phyloP scores from a whole-genome alignment of 2,113 vertebrate genomes.

The Anarhynchus alexandrinus region DNA sequence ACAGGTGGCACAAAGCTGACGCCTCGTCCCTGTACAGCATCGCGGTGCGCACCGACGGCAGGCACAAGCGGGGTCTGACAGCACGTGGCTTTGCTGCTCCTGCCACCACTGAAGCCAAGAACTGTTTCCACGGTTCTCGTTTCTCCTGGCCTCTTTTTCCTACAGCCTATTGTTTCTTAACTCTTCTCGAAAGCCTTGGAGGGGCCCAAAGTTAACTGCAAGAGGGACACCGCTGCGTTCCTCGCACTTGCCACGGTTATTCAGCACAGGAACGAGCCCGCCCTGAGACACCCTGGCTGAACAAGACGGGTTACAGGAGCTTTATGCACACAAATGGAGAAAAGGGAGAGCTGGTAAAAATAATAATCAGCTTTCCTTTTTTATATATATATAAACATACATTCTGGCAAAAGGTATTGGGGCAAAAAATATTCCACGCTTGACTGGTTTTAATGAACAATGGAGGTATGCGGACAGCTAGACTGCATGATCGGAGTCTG shows the following conservation, averaged over 20 bases:
- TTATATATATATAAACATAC: not conserved
- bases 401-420: not conserved
- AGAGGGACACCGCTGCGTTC: not conserved
- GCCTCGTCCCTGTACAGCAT: not conserved
- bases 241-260: not conserved
- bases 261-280: not conserved
- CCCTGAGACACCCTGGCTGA: not conserved
- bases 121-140: not conserved
- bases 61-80: too few species aligned
- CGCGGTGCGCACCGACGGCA: not conserved
- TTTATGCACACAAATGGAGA: not conserved
- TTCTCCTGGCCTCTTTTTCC: not conserved
- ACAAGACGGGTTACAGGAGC: not conserved
- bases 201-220: accelerated
- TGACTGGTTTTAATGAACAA: not conserved
- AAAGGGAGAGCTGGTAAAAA: not conserved
- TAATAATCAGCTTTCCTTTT: not conserved
- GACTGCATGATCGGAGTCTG: not conserved
- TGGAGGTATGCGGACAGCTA: not conserved
- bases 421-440: not conserved
- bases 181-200: not conserved
- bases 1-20: not conserved
- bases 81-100: accelerated
- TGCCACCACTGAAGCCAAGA: not conserved
- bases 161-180: not conserved